Evolutionary conservation across 2,888 invertebrate species (phyloP), one percentile per base, ranked within the genome.

Genomic region (Drepana falcataria): DNA sequence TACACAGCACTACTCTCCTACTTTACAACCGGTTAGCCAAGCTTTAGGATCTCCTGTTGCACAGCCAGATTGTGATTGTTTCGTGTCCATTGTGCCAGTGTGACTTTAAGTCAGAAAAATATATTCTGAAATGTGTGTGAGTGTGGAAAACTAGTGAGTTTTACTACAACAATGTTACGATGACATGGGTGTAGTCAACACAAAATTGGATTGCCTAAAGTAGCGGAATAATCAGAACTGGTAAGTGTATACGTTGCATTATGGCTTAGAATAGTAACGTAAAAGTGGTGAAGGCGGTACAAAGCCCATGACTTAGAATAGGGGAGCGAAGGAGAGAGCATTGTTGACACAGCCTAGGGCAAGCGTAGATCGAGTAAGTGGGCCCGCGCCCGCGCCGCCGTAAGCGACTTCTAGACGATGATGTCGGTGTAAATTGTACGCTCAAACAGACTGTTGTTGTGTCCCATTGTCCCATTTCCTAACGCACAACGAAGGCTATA

Each of bases 331-430:
- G 78, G 83, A 83, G 84, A 83, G 82, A 81, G 52, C 78, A 81
- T 84, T 89, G 87, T 89, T 88, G 87, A 87, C 83, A 84, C 81
- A n/a, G n/a, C n/a, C n/a, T n/a, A 75, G 73, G 71, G 71, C 79
- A 71, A 81, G 81, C 81, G 75, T 65, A 66, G 66, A 61, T 64
- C 68, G 56, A 57, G 62, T 64, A 59, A 66, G 59, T 60, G 65
- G 62, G 49, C 51, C 61, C 55, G 55, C 35, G 3, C 3, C 37
- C 37, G 37, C 37, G 37, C 37, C 37, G 55, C 56, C 47, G 48
- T 40, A 21, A 35, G 44, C 48, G 51, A 58, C 56, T 55, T 37
- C 56, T 53, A 62, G 59, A 57, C 63, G 68, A 64, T 71, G 64
- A 55, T 48, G 60, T 63, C 60, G 55, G 61, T 69, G 68, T 75